phyloP scores from a whole-genome alignment of 2,113 vertebrate genomes.

The Manacus vitellinus region DNA sequence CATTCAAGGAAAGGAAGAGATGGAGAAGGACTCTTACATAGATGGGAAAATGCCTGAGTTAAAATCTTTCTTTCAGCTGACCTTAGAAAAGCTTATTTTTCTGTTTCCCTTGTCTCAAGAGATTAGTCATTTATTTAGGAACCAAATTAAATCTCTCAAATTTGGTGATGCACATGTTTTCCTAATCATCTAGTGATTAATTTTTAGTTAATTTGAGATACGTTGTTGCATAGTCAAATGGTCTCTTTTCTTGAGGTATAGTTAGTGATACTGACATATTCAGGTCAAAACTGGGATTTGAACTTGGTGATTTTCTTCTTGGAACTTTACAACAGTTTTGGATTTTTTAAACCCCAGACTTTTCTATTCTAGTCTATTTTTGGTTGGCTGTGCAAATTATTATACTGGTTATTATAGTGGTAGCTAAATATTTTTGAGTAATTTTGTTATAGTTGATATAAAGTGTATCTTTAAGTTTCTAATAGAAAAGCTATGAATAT shows the following conservation, averaged over 20 bases:
- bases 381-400: neutral
- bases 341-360: neutral
- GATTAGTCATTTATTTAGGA: conserved; percentile 23
- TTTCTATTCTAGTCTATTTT: neutral
- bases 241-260: neutral
- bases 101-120: neutral
- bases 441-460: neutral
- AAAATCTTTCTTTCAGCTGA: neutral
- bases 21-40: neutral
- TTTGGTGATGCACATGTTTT: neutral
- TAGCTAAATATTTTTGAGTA: neutral
- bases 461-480: neutral
- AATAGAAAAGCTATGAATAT: neutral
- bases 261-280: neutral
- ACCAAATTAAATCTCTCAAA: neutral
- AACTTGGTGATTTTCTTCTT: neutral
- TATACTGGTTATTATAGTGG: neutral
- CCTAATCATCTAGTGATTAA: conserved; percentile 8
- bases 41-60: neutral
- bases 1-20: neutral
- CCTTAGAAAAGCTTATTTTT: neutral
- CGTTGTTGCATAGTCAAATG: neutral
- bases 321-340: neutral
- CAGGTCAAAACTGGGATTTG: neutral
- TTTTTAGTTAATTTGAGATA: conserved; percentile 16